Conservation (phyloP, 1,140 invertebrate genomes). For the Leptonema lineaticorne region DNA sequence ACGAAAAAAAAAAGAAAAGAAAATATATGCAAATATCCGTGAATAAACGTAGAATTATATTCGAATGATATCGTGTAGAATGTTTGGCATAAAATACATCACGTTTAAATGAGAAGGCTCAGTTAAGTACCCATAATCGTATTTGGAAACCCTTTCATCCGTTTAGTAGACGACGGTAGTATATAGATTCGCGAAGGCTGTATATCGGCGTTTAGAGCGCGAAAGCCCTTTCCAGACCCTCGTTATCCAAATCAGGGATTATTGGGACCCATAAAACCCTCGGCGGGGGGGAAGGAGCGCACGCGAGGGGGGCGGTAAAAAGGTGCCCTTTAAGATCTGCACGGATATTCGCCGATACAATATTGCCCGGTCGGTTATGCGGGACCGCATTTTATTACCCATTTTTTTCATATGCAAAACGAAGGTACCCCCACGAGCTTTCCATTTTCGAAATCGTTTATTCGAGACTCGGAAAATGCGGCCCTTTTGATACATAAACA, state of each 20-base stretch:
- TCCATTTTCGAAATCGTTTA: neutral
- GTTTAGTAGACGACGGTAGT: neutral
- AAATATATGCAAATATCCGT: too few species aligned
- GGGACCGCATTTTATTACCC: neutral
- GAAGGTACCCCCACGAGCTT: neutral
- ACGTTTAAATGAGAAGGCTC: neutral
- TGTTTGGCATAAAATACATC: too few species aligned
- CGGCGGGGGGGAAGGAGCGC: too few species aligned
- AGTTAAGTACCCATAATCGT: constrained; percentile 5
- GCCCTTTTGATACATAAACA: neutral
- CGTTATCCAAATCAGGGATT: constrained; percentile 19
- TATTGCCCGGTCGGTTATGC: neutral
- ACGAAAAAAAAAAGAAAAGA: too few species aligned
- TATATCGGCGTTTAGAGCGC: neutral
- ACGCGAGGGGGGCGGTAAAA: too few species aligned
- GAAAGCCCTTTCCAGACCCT: constrained; percentile 7
- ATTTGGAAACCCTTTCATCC: constrained; percentile 8
- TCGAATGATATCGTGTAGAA: too few species aligned
- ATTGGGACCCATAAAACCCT: constrained; percentile 12
- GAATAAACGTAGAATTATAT: too few species aligned
- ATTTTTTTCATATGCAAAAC: neutral
- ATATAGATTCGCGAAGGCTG: constrained; percentile 9
- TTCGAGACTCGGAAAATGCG: constrained; percentile 10
- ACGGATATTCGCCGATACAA: constrained; percentile 12
- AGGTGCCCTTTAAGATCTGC: neutral